Conservation (phyloP, 1,140 invertebrate genomes). For the Bombus huntii region DNA sequence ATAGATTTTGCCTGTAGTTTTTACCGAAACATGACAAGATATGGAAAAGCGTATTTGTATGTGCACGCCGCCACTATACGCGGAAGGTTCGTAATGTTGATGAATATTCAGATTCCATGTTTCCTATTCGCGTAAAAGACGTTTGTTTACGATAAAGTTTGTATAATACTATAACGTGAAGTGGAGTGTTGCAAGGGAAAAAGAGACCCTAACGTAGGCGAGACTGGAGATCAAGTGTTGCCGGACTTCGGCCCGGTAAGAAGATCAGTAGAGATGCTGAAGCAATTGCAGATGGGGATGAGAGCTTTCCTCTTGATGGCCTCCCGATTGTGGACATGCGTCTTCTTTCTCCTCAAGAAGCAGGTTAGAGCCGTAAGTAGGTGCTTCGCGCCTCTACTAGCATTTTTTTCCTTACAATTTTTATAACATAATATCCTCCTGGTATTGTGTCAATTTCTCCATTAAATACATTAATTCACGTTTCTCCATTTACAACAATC, state of each 20-base stretch:
- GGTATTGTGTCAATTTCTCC: not conserved
- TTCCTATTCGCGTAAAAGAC: slow-evolving; percentile 24
- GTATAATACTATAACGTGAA: slow-evolving; percentile 37
- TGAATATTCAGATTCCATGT: slow-evolving; percentile 38
- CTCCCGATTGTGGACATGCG: slow-evolving; percentile 98
- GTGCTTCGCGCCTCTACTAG: slow-evolving; percentile 73
- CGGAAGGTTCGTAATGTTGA: slow-evolving; percentile 31
- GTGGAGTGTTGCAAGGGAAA: slow-evolving; percentile 36
- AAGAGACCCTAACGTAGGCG: slow-evolving; percentile 42
- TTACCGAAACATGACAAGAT: slow-evolving; percentile 60
- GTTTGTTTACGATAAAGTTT: slow-evolving; percentile 62
- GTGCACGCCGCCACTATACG: slow-evolving; percentile 24
- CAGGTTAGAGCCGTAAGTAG: slow-evolving; percentile 96
- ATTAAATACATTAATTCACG: not conserved
- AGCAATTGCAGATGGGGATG: slow-evolving; percentile 98
- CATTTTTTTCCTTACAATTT: slow-evolving; percentile 44
- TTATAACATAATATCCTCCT: not conserved
- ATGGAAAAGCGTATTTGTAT: slow-evolving; percentile 42
- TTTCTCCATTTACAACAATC: not conserved
- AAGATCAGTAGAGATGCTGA: slow-evolving; percentile 89
- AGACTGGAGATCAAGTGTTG: slow-evolving; percentile 70
- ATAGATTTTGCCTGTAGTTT: slow-evolving; percentile 23
- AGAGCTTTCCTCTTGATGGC: slow-evolving; percentile 96
- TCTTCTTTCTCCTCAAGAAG: slow-evolving; percentile 97
- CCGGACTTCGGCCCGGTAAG: slow-evolving; percentile 78